A percentile compares a stretch with the other conserved stretches of the same genome.
Evolutionary conservation across 2,113 vertebrate species (phyloP).

Genomic region (Dasyornis broadbenti): DNA sequence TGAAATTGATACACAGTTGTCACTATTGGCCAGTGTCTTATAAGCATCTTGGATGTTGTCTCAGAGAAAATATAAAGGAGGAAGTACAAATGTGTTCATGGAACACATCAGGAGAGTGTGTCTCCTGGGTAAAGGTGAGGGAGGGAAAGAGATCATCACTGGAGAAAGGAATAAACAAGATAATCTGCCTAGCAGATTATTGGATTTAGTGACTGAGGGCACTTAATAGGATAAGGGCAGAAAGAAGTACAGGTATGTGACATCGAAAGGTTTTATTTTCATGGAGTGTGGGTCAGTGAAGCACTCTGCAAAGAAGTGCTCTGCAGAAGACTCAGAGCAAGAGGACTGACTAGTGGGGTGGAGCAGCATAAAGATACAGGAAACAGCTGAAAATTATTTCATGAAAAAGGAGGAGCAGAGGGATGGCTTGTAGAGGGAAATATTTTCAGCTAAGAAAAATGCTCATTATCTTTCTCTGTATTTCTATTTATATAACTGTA

Average conservation of each 20-base stretch:
- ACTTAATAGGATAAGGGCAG: not conserved
- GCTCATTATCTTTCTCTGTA: not conserved
- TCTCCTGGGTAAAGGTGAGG: not conserved
- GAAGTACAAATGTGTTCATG: not conserved
- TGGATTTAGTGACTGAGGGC: not conserved
- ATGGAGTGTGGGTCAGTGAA: not conserved
- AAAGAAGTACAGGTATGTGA: not conserved
- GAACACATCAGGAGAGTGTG: accelerated
- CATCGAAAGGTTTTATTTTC: not conserved
- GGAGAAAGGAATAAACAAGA: not conserved
- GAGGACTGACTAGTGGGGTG: not conserved
- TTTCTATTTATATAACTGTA: not conserved
- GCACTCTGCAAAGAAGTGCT: not conserved
- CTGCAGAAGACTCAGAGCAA: not conserved
- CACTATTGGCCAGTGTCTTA: not conserved
- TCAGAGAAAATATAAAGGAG: not conserved
- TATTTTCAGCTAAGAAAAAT: not conserved
- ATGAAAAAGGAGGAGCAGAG: not conserved
- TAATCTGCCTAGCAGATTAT: not conserved
- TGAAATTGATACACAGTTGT: not conserved
- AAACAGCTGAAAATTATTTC: not conserved
- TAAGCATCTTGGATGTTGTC: not conserved
- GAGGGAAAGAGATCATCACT: not conserved
- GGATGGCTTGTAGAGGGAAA: not conserved
- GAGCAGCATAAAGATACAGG: not conserved